A percentile compares a stretch with the other conserved stretches of the same genome.
phyloP scores from a whole-genome alignment of 2,888 invertebrate species.

The Drosophila macrospina region DNA sequence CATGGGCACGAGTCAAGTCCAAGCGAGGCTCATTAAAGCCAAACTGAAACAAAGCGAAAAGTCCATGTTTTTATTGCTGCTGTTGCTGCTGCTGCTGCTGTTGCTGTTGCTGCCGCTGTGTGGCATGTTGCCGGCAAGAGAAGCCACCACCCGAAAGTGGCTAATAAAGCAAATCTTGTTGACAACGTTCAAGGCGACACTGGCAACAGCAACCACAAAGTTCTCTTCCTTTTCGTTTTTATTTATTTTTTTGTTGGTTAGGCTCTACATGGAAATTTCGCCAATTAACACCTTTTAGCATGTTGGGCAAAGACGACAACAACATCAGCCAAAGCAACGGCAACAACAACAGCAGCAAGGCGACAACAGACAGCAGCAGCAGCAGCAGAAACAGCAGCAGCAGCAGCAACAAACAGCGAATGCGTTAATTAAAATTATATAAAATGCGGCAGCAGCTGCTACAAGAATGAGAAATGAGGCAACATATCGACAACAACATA shows the following conservation, averaged over 20 bases:
- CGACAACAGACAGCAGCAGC: slow-evolving; percentile 64
- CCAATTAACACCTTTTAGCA: slow-evolving; percentile 85
- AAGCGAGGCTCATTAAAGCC: slow-evolving; percentile 67
- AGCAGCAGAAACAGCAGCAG: slow-evolving; percentile 44
- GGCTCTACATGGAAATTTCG: slow-evolving; percentile 83
- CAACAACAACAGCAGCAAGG: slow-evolving; percentile 41
- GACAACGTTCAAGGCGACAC: slow-evolving; percentile 80
- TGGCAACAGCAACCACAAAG: slow-evolving; percentile 39
- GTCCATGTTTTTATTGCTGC: slow-evolving; percentile 47
- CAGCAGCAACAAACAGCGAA: too few relatives aligned
- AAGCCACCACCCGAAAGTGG: slow-evolving; percentile 83
- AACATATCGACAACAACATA: slow-evolving; percentile 54
- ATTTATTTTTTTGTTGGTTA: slow-evolving; percentile 61
- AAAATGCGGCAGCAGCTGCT: slow-evolving; percentile 61
- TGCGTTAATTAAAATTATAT: slow-evolving; percentile 75
- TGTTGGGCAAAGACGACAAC: slow-evolving; percentile 77
- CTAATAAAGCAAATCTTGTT: slow-evolving; percentile 85
- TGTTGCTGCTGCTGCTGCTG: slow-evolving; percentile 46
- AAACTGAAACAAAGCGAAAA: slow-evolving; percentile 55
- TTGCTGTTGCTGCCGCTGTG: slow-evolving; percentile 51
- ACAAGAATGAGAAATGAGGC: slow-evolving; percentile 67
- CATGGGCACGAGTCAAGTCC: slow-evolving; percentile 20
- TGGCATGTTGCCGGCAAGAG: slow-evolving; percentile 60
- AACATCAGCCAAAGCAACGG: slow-evolving; percentile 46
- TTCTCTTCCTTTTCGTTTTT: slow-evolving; percentile 33